Conservation (phyloP, 1,140 invertebrate species). For the Sarcophaga peregrina region DNA sequence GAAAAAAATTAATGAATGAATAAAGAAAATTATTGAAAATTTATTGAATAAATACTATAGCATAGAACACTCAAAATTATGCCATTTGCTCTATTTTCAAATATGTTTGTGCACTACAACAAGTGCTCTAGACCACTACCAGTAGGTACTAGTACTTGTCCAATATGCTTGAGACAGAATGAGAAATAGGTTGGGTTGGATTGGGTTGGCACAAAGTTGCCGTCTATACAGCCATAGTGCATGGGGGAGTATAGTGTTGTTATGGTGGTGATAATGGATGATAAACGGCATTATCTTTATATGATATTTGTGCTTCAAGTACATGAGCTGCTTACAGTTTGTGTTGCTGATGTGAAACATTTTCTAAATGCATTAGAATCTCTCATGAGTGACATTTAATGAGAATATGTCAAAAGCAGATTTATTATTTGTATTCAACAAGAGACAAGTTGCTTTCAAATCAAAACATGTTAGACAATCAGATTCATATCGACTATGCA, state of each 20-base stretch:
- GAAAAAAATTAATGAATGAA: too few species aligned
- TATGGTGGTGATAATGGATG: background rate
- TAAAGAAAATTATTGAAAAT: too few species aligned
- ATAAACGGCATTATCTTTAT: background rate
- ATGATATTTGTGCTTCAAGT: background rate
- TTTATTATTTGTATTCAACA: background rate
- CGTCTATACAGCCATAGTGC: background rate
- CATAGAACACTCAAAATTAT: too few species aligned
- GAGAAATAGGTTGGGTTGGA: too few species aligned
- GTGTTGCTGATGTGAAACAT: background rate
- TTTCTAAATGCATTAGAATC: background rate
- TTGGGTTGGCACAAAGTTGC: too few species aligned
- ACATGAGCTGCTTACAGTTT: background rate
- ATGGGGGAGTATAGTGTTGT: background rate
- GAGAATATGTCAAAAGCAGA: conserved; percentile 4
- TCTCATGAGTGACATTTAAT: conserved; percentile 7
- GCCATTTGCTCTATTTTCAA: too few species aligned
- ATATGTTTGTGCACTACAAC: too few species aligned
- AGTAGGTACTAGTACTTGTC: too few species aligned
- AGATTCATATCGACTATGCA: too few species aligned
- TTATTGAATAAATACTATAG: too few species aligned
- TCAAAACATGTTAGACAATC: background rate
- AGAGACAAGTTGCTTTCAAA: background rate
- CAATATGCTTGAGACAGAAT: too few species aligned
- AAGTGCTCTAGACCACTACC: too few species aligned